Conservation (phyloP, 1,140 invertebrate species). For the Drosophila setifemur region DNA sequence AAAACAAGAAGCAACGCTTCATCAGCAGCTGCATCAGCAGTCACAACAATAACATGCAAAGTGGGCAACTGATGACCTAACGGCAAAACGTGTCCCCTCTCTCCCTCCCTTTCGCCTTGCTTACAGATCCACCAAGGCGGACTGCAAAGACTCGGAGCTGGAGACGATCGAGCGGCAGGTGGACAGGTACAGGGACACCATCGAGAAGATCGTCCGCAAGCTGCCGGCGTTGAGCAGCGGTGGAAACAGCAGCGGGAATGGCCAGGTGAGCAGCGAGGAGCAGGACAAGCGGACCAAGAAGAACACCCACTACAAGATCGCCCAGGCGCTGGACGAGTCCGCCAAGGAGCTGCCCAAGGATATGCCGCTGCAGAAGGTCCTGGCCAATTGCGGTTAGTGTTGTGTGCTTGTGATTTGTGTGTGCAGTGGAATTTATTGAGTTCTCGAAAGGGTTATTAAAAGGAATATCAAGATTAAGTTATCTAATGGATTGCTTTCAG, state of each 20-base stretch:
- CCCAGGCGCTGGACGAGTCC: conserved; percentile 84
- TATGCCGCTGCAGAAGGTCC: conserved; percentile 84
- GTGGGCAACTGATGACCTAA: conserved; percentile 64
- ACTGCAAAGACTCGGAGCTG: conserved; percentile 95
- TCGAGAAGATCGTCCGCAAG: conserved; percentile 87
- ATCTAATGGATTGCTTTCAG: background rate
- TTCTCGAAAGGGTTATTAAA: background rate
- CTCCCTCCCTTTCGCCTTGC: conserved; percentile 8
- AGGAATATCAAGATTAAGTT: background rate
- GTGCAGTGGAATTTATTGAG: background rate
- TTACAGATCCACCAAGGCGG: conserved; percentile 87
- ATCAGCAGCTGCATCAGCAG: conserved; percentile 37
- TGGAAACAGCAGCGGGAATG: conserved; percentile 49
- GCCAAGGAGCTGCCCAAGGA: conserved; percentile 85
- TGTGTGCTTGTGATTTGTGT: background rate
- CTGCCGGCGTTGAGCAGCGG: conserved; percentile 82
- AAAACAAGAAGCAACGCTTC: conserved; percentile 59
- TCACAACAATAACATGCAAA: conserved; percentile 34
- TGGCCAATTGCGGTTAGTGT: conserved; percentile 85
- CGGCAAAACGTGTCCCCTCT: conserved; percentile 24
- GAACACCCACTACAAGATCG: conserved; percentile 84
- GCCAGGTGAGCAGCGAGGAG: conserved; percentile 84
- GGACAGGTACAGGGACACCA: conserved; percentile 90
- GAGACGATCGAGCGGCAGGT: conserved; percentile 93
- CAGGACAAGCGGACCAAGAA: conserved; percentile 89